Conservation (phyloP, 1,140 invertebrate genomes). For the Caerostris darwini region DNA sequence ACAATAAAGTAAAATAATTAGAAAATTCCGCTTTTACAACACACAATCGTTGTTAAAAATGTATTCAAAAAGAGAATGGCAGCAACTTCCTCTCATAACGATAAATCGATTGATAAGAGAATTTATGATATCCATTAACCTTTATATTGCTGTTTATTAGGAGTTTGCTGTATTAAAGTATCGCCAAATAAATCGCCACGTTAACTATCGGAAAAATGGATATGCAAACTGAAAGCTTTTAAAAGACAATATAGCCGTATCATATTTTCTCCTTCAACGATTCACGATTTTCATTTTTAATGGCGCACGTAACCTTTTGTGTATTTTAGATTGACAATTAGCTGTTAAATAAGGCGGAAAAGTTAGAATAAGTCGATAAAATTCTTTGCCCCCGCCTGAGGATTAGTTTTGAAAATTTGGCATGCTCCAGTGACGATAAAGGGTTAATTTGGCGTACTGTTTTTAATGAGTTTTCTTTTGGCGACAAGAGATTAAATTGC, state of each 20-base stretch:
- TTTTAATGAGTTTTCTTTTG: neutral
- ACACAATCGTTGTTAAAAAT: too few species aligned
- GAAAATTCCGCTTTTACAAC: too few species aligned
- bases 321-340: conserved; percentile 37
- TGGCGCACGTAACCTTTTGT: neutral
- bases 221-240: neutral
- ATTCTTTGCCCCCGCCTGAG: neutral
- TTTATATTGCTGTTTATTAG: conserved; percentile 42
- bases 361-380: conserved; percentile 18
- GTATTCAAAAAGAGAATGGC: too few species aligned
- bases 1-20: too few species aligned
- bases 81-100: too few species aligned
- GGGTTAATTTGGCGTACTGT: conserved; percentile 1
- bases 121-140: conserved; percentile 12
- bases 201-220: conserved; percentile 26
- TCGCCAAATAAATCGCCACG: neutral
- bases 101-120: conserved; percentile 4
- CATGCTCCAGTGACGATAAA: neutral
- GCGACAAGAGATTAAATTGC: conserved; percentile 7
- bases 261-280: neutral
- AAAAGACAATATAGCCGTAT: conserved; percentile 11
- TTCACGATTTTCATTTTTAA: neutral
- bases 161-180: neutral
- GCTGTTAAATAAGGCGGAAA: conserved; percentile 25
- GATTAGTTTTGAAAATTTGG: conserved; percentile 16